Evolutionary conservation across 2,888 invertebrate species (phyloP).

Genomic region (Alcis repandata): DNA sequence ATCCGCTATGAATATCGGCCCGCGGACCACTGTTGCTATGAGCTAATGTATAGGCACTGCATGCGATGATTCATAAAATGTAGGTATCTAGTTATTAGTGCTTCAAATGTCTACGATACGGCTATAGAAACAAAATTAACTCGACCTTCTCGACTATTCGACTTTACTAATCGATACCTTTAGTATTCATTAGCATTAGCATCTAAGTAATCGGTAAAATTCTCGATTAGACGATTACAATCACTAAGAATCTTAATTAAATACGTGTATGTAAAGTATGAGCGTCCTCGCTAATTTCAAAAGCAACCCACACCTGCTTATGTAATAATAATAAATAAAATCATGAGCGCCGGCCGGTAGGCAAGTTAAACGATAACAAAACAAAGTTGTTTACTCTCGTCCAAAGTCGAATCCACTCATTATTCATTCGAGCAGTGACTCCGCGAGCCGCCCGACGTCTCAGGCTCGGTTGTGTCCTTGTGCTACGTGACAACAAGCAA

Average conservation of each 20-base stretch:
- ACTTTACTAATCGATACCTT: background rate
- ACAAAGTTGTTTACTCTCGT: slow-evolving; percentile 37
- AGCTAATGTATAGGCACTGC: no score
- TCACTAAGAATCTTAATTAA: background rate
- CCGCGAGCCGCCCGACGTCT: slow-evolving; percentile 25
- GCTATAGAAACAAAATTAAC: no score
- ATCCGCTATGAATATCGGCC: no score
- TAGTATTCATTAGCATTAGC: no score
- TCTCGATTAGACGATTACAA: background rate
- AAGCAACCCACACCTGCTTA: background rate
- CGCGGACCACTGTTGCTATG: no score
- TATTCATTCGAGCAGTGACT: slow-evolving; percentile 31
- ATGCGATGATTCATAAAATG: no score
- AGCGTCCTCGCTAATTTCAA: background rate
- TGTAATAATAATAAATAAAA: background rate
- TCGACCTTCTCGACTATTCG: background rate
- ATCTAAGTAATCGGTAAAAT: background rate
- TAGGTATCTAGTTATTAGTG: background rate
- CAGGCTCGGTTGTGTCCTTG: slow-evolving; percentile 9
- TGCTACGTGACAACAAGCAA: slow-evolving; percentile 36
- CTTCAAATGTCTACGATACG: background rate
- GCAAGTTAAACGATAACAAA: slow-evolving; percentile 21
- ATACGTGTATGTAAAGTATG: background rate
- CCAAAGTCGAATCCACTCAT: slow-evolving; percentile 19
- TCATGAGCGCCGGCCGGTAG: slow-evolving; percentile 8